Evolutionary conservation across 2,113 vertebrate species (phyloP).

Genomic region (Myodes glareolus): DNA sequence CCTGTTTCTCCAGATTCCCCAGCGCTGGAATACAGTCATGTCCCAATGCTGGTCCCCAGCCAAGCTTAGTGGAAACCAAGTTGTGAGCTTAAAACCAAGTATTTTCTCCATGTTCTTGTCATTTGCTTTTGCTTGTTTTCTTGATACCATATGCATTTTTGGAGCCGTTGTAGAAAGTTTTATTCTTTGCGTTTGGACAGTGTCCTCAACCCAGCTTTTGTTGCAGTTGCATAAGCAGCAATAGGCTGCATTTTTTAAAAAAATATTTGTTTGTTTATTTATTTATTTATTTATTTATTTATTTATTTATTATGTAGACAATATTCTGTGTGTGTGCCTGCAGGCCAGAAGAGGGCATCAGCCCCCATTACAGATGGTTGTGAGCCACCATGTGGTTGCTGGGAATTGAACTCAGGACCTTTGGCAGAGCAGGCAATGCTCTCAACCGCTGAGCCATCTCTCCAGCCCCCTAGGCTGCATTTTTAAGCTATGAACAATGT

Average conservation of each 20-base stretch:
- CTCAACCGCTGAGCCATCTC: too few relatives aligned
- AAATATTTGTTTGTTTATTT: too few relatives aligned
- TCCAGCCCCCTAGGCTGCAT: too few relatives aligned
- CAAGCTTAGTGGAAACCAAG: neutral
- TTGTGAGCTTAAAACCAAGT: neutral
- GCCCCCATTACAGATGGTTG: too few relatives aligned
- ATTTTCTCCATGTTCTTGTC: neutral
- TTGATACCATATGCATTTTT: neutral
- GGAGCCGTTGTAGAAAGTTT: neutral
- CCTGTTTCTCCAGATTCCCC: neutral
- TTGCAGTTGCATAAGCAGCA: neutral
- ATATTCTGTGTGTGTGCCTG: too few relatives aligned
- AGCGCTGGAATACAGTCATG: neutral
- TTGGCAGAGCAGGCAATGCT: too few relatives aligned
- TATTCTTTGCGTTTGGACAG: neutral
- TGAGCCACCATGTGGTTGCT: too few relatives aligned
- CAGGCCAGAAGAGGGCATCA: too few relatives aligned
- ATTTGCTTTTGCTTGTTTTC: neutral
- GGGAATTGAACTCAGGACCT: too few relatives aligned
- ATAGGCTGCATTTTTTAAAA: neutral
- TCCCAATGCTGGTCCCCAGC: neutral
- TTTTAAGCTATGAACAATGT: constrained; percentile 9
- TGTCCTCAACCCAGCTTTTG: neutral
- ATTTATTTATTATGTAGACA: too few relatives aligned
- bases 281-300: too few relatives aligned